These are phyloP conservation scores for Agonopterix subpropinquella DNA, from an alignment of 2,888 invertebrate species.

Conservation along the genomic window DNA sequence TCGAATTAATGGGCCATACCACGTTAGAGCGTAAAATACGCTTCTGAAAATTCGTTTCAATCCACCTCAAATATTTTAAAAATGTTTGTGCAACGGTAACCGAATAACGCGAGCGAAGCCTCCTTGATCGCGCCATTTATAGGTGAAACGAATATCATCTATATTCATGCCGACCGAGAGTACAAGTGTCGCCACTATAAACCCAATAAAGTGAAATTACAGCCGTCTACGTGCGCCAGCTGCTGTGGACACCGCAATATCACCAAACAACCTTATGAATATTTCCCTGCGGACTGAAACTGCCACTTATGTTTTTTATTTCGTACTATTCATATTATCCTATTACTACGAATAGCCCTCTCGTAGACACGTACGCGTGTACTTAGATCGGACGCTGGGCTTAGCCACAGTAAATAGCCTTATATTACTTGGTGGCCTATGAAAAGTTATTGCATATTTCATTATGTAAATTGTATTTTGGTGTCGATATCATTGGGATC, in stretches of 20 bases:
- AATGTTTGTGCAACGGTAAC: no score
- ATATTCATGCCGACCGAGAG: slow-evolving; percentile 37
- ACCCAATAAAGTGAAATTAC: slow-evolving; percentile 45
- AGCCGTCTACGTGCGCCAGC: slow-evolving; percentile 26
- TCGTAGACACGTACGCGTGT: not conserved
- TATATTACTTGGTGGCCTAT: no score
- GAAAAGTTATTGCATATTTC: no score
- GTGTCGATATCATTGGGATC: no score
- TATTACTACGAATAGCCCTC: not conserved
- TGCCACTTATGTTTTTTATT: slow-evolving; percentile 6
- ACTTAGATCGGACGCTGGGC: no score
- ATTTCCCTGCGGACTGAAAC: slow-evolving; percentile 16
- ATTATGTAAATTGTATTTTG: no score
- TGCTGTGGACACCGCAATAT: slow-evolving; percentile 20
- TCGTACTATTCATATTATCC: slow-evolving; percentile 1
- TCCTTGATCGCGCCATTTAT: not conserved
- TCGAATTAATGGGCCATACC: no score
- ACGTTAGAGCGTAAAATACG: no score
- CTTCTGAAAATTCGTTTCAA: no score
- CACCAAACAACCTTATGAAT: slow-evolving; percentile 28
- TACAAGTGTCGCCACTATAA: slow-evolving; percentile 40
- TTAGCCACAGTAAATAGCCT: no score
- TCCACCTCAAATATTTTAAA: no score
- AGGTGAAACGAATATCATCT: slow-evolving; percentile 17
- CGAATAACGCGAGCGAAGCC: no score